Base-by-base conservation (phyloP, 2,113 vertebrate genomes). In the Philantomba maxwellii region DNA sequence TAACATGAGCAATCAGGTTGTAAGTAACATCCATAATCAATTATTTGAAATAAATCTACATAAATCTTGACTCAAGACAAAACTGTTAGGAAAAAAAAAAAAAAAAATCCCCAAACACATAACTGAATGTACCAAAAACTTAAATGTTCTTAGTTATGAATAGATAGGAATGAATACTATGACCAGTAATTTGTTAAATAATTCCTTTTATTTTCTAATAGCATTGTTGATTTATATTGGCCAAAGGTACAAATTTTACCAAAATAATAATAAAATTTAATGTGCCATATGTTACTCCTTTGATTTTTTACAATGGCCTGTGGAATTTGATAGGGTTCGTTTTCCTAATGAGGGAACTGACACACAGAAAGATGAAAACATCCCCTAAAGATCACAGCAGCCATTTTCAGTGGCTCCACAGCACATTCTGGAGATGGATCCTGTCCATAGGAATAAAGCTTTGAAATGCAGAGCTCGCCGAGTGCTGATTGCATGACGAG, bases 1-100 rank as follows among this genome's bases (percentile, higher is more conserved):
- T 82, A 62, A 90, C 66, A 43, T 30, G 26, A 25, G 60, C 23
- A 73, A 73, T 36, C 43, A 77, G 0, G 82, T 47, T 92, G 14
- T 58, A 89, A 73, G 19, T 30, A 53, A 51, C 82, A 78, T 93
- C 25, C 13, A 78, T 94, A 49, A 87, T 78, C 53, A 62, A 28
- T 57, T 26, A 82, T 93, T 93, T 95, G 53, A 91, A 97, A 78
- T 66, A 86, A 87, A 47, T 90, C 45, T 87, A n/a, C 23, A 90
- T 87, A 78, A 96, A 77, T 28, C 23, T 62, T 62, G 12, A 94
- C 49, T 89, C 36, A 66, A 78, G 33, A 78, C 30, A 84, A 91
- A 95, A 36, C 11, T 14, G 86, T 58, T 43, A 70, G 33, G 83
- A 5, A 43, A 77, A 17, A 36, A n/a, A 43, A 43, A 43, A 43